Evolutionary conservation across 1,140 invertebrate species (phyloP), one percentile per base, ranked within the genome.

Genomic region (Cydia fagiglandana): DNA sequence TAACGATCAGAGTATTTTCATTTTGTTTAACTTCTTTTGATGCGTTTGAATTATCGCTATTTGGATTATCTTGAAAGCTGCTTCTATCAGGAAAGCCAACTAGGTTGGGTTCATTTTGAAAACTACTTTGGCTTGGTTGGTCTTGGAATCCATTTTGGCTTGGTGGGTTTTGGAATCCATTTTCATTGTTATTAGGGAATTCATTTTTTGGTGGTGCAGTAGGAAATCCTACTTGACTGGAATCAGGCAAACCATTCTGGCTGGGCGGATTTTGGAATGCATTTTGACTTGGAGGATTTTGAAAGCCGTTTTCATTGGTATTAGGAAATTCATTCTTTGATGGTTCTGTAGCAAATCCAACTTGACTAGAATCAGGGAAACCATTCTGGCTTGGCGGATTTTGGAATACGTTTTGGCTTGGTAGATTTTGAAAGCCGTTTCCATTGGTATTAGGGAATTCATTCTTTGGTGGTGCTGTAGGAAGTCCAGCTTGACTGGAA

Each of bases 221-320:
- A 53, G 47, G 47, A 53, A 53, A 53, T n/a, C 47, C 47, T n/a
- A 53, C 5, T 5, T 15, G 47, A 5, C 13, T 53, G 15, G 47
- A n/a, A 15, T 53, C 13, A 17, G 15, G n/a, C 1, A 53, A 53
- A n/a, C n/a, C 50, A 47, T 15, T 73, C 4, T 77, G 45, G 50
- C 45, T 76, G 20, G 41, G 24, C 4, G 15, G 64, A 20, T 61
- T 50, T 56, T 73, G 56, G 20, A 61, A 61, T 61, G 2, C 56
- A 61, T 61, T 61, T 61, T 61, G 56, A 12, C 56, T 61, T 9
- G 56, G 56, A 12, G 17, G 17, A 61, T 9, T 20, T 61, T 61
- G n/a, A 53, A 53, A 53, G 6, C 15, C 50, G 15, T 53, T 53
- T 53, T 15, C 50, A 53, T 53, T 53, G n/a, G 15, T 15, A 17